Evolutionary conservation across 1,140 invertebrate genomes (phyloP).

Genomic region (Bradynema listronoti): DNA sequence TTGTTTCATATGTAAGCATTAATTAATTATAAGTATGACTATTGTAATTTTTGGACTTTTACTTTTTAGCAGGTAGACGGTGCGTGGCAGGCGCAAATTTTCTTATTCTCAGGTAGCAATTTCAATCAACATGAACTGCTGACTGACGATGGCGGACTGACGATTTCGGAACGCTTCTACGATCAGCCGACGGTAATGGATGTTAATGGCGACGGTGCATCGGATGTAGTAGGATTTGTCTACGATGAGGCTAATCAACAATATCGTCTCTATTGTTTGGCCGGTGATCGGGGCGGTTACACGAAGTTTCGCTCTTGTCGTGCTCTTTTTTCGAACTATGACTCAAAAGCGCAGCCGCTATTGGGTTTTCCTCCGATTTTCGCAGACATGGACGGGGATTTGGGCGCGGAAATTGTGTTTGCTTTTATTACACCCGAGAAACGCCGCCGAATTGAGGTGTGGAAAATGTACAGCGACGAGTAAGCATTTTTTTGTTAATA

Average conservation of each 20-base stretch:
- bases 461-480: constrained; percentile 24
- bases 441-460: constrained; percentile 29
- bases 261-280: constrained; percentile 16
- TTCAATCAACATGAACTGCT: too few species aligned
- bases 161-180: too few species aligned
- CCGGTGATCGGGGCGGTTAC: constrained; percentile 9
- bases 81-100: too few species aligned
- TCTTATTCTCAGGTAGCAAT: too few species aligned
- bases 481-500: constrained; percentile 14
- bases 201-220: constrained; percentile 47
- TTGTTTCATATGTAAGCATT: constrained; percentile 41
- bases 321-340: constrained; percentile 18
- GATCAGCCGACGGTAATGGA: constrained; percentile 45
- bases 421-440: constrained; percentile 23
- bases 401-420: constrained; percentile 49
- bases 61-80: too few species aligned
- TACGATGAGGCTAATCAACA: not conserved
- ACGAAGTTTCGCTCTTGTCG: constrained; percentile 15
- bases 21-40: too few species aligned
- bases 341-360: constrained; percentile 12
- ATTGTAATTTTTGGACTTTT: too few species aligned
- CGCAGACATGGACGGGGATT: constrained; percentile 44
- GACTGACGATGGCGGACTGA: too few species aligned
- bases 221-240: constrained; percentile 48
- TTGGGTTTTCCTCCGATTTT: constrained; percentile 45